Conservation (phyloP, 2,797 vertebrate species). For the Staurois parvus region DNA sequence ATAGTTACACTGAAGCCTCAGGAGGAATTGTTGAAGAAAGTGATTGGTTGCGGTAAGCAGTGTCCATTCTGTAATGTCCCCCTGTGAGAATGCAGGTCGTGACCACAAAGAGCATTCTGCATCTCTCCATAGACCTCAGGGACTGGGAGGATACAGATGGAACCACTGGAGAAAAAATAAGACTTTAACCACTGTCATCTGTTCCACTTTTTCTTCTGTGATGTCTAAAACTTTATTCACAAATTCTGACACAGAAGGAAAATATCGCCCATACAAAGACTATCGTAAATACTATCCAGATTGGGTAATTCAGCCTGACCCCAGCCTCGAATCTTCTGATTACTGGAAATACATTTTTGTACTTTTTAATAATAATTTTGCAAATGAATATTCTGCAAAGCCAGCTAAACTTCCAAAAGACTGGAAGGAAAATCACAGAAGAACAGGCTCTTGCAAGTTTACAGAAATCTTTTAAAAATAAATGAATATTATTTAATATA, state of each 20-base stretch:
- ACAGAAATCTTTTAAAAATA: no score
- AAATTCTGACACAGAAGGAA: fast-evolving
- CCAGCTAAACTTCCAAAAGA: slow-evolving; percentile 68
- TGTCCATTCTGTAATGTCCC: slow-evolving; percentile 56
- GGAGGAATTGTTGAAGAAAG: slow-evolving; percentile 11
- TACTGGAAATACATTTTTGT: slow-evolving; percentile 72
- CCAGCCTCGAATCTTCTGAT: slow-evolving; percentile 39
- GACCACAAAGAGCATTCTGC: slow-evolving; percentile 32
- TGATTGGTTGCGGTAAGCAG: slow-evolving; percentile 32
- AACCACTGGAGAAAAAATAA: no score
- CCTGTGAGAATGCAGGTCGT: slow-evolving; percentile 43
- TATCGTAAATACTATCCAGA: slow-evolving; percentile 66
- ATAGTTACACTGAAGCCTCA: slow-evolving; percentile 8
- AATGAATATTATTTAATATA: no score
- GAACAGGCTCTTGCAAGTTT: slow-evolving; percentile 66
- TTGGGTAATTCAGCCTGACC: slow-evolving; percentile 73
- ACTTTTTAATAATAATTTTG: slow-evolving; percentile 68
- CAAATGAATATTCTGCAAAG: slow-evolving; percentile 7
- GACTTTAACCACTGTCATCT: slow-evolving; percentile 52
- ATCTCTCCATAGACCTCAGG: slow-evolving; percentile 16
- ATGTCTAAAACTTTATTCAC: neutral
- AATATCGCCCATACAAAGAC: slow-evolving; percentile 62
- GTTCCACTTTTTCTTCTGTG: slow-evolving; percentile 63
- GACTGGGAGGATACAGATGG: fast-evolving
- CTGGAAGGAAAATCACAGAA: slow-evolving; percentile 68